Base-by-base conservation (phyloP, 2,113 vertebrate species). In the Mastomys natalensis region DNA sequence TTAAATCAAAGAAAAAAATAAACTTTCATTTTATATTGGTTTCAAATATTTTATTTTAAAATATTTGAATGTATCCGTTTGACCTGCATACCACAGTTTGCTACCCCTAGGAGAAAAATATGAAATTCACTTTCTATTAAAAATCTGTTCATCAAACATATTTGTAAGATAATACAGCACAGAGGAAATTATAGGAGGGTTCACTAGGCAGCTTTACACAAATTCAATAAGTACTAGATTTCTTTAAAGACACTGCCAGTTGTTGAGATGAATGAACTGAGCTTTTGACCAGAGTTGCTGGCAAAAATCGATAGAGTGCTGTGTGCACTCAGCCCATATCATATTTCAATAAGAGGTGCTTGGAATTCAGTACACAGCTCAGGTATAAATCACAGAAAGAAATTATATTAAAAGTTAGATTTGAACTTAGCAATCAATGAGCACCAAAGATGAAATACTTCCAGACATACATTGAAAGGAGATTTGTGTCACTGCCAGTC, bases 231-330 rank as follows among this genome's bases (percentile, higher is more conserved):
- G 64, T 80, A 78, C 45, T 87, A 89, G 24, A 70, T 91, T 21
- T 96, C n/a, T 94, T 96, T 92, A 95, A 97, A 97, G 95, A 96
- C 94, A 81, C 3, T 84, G 60, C 89, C 58, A 73, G 31, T 90
- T 98, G 40, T 93, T 97, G 73, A 96, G 91, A 97, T 82, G 96
- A 98, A 97, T 96, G 48, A 97, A 97, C 72, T 95, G 76, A 86
- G 89, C 2, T 93, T 45, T 86, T 89, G 95, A 97, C 17, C 58
- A 95, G 91, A 96, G 40, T 97, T 96, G 97, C 62, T 89, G 89
- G 89, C 68, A 93, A n/a, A 97, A 98, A 97, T 97, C 93, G 97
- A 95, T 98, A 95, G 26, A 89, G 2, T 93, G 31, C 94, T 96
- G 92, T 97, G 96, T 37, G 34, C 37, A 88, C 96, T 97, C 40